Conservation (phyloP, 2,797 vertebrate genomes). For the Mormyrops attenuatus region DNA sequence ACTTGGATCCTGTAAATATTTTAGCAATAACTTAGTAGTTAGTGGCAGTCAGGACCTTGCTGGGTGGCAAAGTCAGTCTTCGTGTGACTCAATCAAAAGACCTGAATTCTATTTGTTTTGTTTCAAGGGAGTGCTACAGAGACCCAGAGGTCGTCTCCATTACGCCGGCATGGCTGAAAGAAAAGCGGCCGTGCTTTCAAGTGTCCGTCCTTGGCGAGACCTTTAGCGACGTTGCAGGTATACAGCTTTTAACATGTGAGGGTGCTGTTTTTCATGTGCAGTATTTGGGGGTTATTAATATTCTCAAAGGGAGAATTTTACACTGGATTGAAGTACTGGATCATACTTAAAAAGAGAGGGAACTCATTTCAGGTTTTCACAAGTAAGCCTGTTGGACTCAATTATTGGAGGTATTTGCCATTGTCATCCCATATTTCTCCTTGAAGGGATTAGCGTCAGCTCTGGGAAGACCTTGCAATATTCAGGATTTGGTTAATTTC, state of each 20-base stretch:
- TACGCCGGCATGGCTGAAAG: conserved; percentile 74
- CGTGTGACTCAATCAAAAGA: conserved; percentile 67
- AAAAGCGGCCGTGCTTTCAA: conserved; percentile 62
- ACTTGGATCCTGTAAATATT: conserved; percentile 65
- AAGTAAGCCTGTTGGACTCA: conserved; percentile 79
- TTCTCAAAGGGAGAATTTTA: conserved; percentile 69
- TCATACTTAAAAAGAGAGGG: conserved; percentile 71
- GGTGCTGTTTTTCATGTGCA: conserved; percentile 47
- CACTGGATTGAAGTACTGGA: conserved; percentile 75
- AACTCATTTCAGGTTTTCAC: conserved; percentile 79
- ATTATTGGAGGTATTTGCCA: conserved; percentile 77
- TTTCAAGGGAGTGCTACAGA: conserved; percentile 93
- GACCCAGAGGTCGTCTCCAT: conserved; percentile 92
- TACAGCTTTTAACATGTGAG: conserved; percentile 45
- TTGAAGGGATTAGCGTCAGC: conserved; percentile 70
- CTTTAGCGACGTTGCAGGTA: conserved; percentile 86
- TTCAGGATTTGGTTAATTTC: conserved; percentile 63
- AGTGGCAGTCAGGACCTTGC: conserved; percentile 56
- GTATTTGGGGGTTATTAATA: conserved; percentile 68
- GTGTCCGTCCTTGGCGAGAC: conserved; percentile 84
- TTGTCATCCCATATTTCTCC: conserved; percentile 71
- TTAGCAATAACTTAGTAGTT: conserved; percentile 58
- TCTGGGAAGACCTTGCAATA: conserved; percentile 59
- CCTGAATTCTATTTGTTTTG: conserved; percentile 78
- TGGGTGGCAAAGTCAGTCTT: conserved; percentile 34